These are phyloP conservation scores for Salticus scenicus DNA, from an alignment of 2,888 invertebrate genomes.

Conservation along the genomic window DNA sequence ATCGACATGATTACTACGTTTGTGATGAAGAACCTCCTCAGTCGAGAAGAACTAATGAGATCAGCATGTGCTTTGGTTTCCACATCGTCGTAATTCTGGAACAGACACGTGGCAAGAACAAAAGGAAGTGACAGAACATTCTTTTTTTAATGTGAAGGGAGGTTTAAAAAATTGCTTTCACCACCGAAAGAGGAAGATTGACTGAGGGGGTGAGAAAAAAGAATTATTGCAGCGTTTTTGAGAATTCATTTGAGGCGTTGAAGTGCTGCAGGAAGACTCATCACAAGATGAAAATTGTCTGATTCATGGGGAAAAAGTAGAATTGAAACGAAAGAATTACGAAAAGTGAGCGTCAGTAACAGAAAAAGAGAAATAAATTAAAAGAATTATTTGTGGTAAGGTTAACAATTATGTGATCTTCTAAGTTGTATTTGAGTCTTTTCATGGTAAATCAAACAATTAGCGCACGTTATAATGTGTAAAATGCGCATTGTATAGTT, in stretches of 20 bases:
- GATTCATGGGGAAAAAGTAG: too few relatives aligned
- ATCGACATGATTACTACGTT: not conserved
- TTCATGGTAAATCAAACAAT: too few relatives aligned
- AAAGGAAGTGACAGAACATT: constrained; percentile 31
- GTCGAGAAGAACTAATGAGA: not conserved
- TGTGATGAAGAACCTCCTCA: not conserved
- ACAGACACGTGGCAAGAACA: not conserved
- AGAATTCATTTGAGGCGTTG: not conserved
- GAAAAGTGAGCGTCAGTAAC: too few relatives aligned
- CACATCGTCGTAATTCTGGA: not conserved
- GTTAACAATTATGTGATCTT: too few relatives aligned
- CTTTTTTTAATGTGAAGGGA: constrained; percentile 11
- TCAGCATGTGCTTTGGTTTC: constrained; percentile 15
- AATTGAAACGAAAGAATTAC: too few relatives aligned
- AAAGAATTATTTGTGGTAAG: too few relatives aligned
- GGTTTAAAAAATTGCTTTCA: constrained; percentile 46
- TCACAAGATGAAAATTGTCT: too few relatives aligned
- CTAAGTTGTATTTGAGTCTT: too few relatives aligned
- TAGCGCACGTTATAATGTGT: too few relatives aligned
- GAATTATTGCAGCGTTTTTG: not conserved
- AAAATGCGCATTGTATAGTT: too few relatives aligned
- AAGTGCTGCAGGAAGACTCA: not conserved
- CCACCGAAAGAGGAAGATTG: constrained; percentile 24
- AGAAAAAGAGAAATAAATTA: too few relatives aligned
- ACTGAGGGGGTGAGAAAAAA: constrained; percentile 10